Evolutionary conservation across 2,113 vertebrate genomes (phyloP).

Genomic region (Chaetodon auriga): DNA sequence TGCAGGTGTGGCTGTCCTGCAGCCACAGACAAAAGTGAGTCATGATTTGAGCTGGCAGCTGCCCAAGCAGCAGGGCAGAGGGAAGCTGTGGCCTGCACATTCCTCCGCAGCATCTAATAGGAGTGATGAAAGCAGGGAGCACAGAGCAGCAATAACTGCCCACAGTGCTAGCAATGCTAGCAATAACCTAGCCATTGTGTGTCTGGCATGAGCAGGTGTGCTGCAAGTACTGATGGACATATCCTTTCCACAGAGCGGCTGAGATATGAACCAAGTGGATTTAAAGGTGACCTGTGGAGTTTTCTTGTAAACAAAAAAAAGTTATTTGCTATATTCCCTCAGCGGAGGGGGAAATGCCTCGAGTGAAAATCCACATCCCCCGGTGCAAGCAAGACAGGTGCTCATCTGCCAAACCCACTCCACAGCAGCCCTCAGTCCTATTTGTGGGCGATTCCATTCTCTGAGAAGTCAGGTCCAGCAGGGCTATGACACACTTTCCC

Average conservation of each 20-base stretch:
- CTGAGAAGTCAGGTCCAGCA: no score
- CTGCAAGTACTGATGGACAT: conserved; percentile 44
- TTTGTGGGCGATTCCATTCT: no score
- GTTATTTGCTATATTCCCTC: no score
- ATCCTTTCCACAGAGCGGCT: background rate
- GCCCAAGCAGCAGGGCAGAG: conserved; percentile 31
- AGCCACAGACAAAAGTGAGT: conserved; percentile 44
- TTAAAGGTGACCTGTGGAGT: background rate
- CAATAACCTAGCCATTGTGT: conserved; percentile 67
- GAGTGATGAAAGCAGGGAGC: conserved; percentile 72
- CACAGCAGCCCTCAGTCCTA: no score
- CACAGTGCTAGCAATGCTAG: conserved; percentile 13
- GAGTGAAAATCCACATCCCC: no score
- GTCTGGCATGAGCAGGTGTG: conserved; percentile 70
- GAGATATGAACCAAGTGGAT: conserved; percentile 3
- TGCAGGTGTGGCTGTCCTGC: conserved; percentile 62
- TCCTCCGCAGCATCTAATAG: conserved; percentile 71
- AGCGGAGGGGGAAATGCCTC: no score
- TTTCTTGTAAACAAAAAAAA: background rate
- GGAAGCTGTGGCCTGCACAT: conserved; percentile 64
- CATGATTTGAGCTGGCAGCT: conserved; percentile 55
- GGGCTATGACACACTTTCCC: no score
- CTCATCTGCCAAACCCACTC: no score
- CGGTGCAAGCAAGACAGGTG: no score
- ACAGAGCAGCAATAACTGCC: conserved; percentile 42